Evolutionary conservation across 2,113 vertebrate species (phyloP).

Genomic region (Seriola rivoliana): DNA sequence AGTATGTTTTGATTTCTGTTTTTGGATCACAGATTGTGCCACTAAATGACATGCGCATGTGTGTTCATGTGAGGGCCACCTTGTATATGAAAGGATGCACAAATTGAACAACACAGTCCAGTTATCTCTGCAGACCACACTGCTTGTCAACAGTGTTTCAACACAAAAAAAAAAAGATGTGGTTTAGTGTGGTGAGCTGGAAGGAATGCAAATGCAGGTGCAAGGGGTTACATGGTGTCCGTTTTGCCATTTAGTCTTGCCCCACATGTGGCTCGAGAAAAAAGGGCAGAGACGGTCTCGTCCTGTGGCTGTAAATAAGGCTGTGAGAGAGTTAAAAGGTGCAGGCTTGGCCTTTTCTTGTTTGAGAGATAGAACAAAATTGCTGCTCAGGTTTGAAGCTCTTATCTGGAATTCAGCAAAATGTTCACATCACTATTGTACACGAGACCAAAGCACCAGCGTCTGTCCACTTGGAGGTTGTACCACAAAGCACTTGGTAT

Average conservation of each 20-base stretch:
- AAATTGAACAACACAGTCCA: constrained; percentile 21
- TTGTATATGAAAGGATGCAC: not conserved
- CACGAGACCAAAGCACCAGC: constrained; percentile 8
- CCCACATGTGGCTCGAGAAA: constrained; percentile 33
- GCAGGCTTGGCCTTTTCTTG: constrained; percentile 12
- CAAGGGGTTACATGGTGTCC: constrained; percentile 7
- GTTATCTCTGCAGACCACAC: constrained; percentile 11
- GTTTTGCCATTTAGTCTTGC: constrained; percentile 35
- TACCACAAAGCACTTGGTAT: not conserved
- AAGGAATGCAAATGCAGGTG: constrained; percentile 45
- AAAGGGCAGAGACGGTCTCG: constrained; percentile 31
- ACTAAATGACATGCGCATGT: not conserved
- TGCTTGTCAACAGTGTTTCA: not conserved
- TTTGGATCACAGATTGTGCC: not conserved
- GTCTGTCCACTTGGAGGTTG: not conserved
- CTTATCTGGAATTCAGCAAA: constrained; percentile 64
- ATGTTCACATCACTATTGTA: constrained; percentile 13
- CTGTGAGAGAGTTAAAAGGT: constrained; percentile 33
- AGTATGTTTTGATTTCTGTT: not conserved
- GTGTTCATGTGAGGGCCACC: not conserved
- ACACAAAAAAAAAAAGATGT: not conserved
- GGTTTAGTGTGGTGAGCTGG: not conserved
- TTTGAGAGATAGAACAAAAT: constrained; percentile 36
- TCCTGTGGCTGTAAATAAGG: constrained; percentile 53
- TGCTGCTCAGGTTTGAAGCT: constrained; percentile 48